Percentiles rank a stretch among this genome's conserved stretches.
These are phyloP conservation scores for Eugnorisma glareosa DNA, from an alignment of 2,888 invertebrate species.

Conservation along the genomic window DNA sequence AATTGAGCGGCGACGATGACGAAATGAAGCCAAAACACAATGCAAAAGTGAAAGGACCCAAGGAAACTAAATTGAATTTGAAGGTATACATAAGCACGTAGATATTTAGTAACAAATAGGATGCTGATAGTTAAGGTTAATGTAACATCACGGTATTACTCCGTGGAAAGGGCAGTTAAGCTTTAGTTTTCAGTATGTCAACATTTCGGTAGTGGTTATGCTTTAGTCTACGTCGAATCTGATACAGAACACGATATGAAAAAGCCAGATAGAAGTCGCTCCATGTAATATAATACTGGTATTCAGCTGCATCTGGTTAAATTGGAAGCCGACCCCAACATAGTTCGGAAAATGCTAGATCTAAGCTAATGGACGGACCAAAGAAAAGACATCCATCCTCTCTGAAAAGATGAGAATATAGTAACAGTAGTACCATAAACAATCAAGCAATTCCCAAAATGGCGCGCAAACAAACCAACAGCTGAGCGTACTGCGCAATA, in stretches of 20 bases:
- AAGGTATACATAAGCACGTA: too few species aligned
- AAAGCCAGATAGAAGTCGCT: neutral
- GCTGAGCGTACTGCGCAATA: conserved; percentile 63
- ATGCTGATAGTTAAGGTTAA: neutral
- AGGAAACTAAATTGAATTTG: conserved; percentile 22
- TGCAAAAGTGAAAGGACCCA: conserved; percentile 53
- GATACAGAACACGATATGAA: neutral
- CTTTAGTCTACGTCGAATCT: too few species aligned
- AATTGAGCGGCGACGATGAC: conserved; percentile 19
- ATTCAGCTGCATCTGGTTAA: neutral
- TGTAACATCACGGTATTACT: neutral
- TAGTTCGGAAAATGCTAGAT: neutral
- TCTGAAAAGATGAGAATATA: neutral
- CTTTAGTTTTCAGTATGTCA: too few species aligned
- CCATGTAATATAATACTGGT: neutral
- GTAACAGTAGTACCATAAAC: neutral
- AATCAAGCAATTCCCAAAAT: conserved; percentile 17
- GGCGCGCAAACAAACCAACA: conserved; percentile 1
- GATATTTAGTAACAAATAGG: neutral
- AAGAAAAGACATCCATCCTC: neutral
- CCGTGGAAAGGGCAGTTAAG: too few species aligned
- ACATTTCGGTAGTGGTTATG: too few species aligned
- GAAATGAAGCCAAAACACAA: conserved; percentile 45
- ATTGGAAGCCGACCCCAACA: neutral
- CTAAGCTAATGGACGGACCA: neutral